Base-by-base conservation (phyloP, 2,797 vertebrate genomes). In the Myripristis jacobus region DNA sequence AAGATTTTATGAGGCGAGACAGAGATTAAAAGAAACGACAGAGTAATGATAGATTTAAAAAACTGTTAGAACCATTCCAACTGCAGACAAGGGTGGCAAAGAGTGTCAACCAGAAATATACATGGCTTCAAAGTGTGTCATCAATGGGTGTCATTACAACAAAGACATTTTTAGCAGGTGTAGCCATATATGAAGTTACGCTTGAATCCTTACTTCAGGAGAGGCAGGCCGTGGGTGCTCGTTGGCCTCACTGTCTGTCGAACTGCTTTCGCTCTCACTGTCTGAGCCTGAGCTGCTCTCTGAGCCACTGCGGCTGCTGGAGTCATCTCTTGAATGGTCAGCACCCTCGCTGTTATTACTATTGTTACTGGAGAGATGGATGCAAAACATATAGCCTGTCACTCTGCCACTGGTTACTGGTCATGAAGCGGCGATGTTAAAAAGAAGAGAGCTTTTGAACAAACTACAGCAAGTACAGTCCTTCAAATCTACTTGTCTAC, bases 211-310 rank as follows among this genome's bases (percentile, higher is more conserved):
- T 93, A 99, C 98, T 94, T 98, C 97, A 0, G 98, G 98, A 41
- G 92, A 93, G 61, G 95, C 95, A 0, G 95, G 95, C 50, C 96
- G 95, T 0, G 96, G 96, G 0, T 95, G 97, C 83, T 99, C 97
- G 18, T 98, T 99, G 67, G 96, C 95, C 88, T 99, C 98, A 25
- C 98, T 99, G 88, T 99, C 98, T 2, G 96, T 98, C 55, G 97
- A 96, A 90, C 98, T 99, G 92, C 96, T 99, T 87, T 99, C 98
- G 1, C 96, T 99, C 91, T 99, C 98, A 0, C 97, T 98, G 91
- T 99, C 98, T 0, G 98, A 99, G 50, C 96, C 97, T 0, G 98
- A 99, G 89, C 98, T 99, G 94, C 96, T 99, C 84, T 99, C 98
- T 0, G 97, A 98, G 24, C 97, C 97, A 10, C 97, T 99, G 86